Evolutionary conservation across 2,888 invertebrate species (phyloP), one percentile per base, ranked within the genome.

Genomic region (Muschampia plurimacula): DNA sequence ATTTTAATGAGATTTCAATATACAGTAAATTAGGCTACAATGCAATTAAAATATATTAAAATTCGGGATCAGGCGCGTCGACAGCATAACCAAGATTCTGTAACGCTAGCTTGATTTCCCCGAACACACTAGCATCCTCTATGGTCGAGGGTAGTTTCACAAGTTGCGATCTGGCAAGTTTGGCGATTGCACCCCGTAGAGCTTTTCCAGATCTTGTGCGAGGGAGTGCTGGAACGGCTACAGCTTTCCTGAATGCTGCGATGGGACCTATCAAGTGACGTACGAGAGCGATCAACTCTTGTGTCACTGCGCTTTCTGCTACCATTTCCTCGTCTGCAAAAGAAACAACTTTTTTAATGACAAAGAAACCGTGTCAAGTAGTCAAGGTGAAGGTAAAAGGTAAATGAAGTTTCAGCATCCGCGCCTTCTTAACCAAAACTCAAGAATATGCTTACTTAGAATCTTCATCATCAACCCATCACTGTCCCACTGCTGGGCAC

Each of bases 71-170:
- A 0, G 97, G 96, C 0, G 97, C 97, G 70, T 95, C 95, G 84
- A 95, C 95, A 1, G 97, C 97, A 80, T 96, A 97, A 0, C 97
- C 97, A 75, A 96, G 90, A 82, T 96, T 96, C 84, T 97, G 97
- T 74, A 98, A 91, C 0, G 96, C 97, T 12, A 93, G 86, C 84
- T 97, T 97, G 78, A 98, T 97, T 84, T 97, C 97, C 9, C 93
- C 95, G 83, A 97, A 98, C 9, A 98, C 97, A 52, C 95, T 95
- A 6, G 97, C 96, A 89, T 98, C 98, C 86, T 99, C 98, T 77
- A 98, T 97, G 9, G 98, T 98, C 3, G 97, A 96, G 67, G 98
- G 95, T 82, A 98, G 96, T 90, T 96, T 96, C 12, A 98, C 96
- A 36, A 95, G 91, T 85, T 98, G 97, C 49, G 97, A 97, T 67